Evolutionary conservation across 2,797 vertebrate species (phyloP), one percentile per base, ranked within the genome.

Genomic region (Acipenser ruthenus): DNA sequence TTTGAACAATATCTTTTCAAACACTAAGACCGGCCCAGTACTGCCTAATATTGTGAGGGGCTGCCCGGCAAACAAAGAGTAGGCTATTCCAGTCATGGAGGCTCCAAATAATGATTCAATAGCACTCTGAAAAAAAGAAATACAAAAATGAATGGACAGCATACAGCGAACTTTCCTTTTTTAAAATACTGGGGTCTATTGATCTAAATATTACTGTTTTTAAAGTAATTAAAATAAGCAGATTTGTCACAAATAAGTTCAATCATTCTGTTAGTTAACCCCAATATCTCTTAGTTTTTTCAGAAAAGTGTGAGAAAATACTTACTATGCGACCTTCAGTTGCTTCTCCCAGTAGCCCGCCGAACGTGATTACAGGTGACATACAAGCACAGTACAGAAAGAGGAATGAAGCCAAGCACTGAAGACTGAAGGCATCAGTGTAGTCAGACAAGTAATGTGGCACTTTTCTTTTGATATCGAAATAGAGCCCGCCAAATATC

Each of bases 321-420:
- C 90, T 89, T 94, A 99, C 97, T 91, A 99, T 95, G 83, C 94
- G 93, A 80, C 96, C 96, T 85, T 98, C 96, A 47, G 97, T 99
- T 69, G 96, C 97, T 87, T 99, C 97, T 79, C 97, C 97, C 80
- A 99, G 87, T 50, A 99, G 90, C 76, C 97, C 97, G 82, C 97
- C 97, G 67, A 99, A 99, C 1, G 97, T 99, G 91, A 99, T 99
- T 82, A 99, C 97, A 64, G 97, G 97, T 72, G 97, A 99, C 97
- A 99, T 99, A 83, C 97, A 99, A 74, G 97, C 97, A 84, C 97
- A 99, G 90, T 99, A 99, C 78, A 99, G 94, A 84, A 99, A 99
- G 2, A 99, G 87, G 87, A 98, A 95, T 9, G 97, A 99, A 76
- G 97, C 97, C 82, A 99, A 86, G 83, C 97, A 99, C 81, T 99